Conservation (phyloP, 2,888 invertebrate genomes). For the Ochropleura leucogaster region DNA sequence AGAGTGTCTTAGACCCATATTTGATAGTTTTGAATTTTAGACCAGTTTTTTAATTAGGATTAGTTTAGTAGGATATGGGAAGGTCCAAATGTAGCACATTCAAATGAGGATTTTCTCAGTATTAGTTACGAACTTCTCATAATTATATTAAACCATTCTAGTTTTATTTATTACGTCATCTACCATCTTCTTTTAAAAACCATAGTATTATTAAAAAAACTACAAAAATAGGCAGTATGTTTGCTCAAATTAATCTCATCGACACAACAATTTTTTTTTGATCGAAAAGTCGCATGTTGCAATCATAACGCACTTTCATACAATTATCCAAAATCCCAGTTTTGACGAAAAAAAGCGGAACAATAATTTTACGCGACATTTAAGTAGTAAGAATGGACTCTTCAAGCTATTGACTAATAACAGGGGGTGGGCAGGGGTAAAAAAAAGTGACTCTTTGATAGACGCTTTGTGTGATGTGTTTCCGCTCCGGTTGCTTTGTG, state of each 20-base stretch:
- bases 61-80: too few species aligned
- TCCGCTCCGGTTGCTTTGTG: conserved; percentile 73
- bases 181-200: neutral
- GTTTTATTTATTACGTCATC: neutral
- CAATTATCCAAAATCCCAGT: conserved; percentile 57
- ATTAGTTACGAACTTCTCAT: too few species aligned
- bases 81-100: too few species aligned
- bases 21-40: neutral
- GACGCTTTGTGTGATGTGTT: conserved; percentile 66
- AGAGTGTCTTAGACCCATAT: neutral
- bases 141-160: too few species aligned
- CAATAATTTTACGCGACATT: conserved; percentile 73
- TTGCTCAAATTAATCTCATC: conserved; percentile 56
- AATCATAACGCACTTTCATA: conserved; percentile 58
- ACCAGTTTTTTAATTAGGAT: neutral
- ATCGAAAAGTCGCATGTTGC: conserved; percentile 43
- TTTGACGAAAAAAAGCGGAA: conserved; percentile 57
- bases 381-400: conserved; percentile 73
- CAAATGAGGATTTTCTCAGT: too few species aligned
- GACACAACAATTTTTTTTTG: conserved; percentile 27
- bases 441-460: conserved; percentile 68
- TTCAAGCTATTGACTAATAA: conserved; percentile 62
- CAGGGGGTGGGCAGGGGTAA: conserved; percentile 60
- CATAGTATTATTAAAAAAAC: neutral
- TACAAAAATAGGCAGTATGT: conserved; percentile 24